Percentiles rank a stretch among this genome's conserved stretches.
Conservation (phyloP, 2,888 invertebrate species). For the Eupithecia tripunctaria region DNA sequence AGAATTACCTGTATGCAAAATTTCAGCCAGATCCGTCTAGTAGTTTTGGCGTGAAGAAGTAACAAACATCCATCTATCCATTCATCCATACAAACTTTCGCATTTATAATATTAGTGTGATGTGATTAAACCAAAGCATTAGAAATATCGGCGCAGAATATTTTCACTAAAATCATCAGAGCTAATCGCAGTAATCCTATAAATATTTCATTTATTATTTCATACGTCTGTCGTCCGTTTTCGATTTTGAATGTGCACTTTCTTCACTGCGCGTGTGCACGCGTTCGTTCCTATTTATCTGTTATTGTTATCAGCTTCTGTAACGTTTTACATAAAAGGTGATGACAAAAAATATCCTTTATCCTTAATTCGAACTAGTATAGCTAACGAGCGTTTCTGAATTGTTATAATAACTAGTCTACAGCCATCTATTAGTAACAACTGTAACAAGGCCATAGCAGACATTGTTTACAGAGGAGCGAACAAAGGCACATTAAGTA, state of each 20-base stretch:
- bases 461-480: constrained; percentile 57
- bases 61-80: no score
- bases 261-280: not conserved
- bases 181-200: not conserved
- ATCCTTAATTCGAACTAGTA: not conserved
- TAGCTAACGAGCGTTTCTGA: not conserved
- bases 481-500: constrained; percentile 65
- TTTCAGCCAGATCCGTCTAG: no score
- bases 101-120: no score
- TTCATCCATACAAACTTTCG: no score
- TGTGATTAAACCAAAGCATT: no score
- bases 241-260: not conserved
- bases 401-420: constrained; percentile 21
- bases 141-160: no score
- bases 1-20: no score
- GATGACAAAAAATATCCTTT: not conserved
- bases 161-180: not conserved
- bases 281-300: not conserved
- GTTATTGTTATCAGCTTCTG: not conserved
- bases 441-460: constrained; percentile 44
- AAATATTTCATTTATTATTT: not conserved
- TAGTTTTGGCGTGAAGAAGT: no score
- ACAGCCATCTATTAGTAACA: constrained; percentile 21
- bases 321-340: not conserved
- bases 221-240: not conserved